phyloP scores from a whole-genome alignment of 2,888 invertebrate species.

The Ceriagrion tenellum region DNA sequence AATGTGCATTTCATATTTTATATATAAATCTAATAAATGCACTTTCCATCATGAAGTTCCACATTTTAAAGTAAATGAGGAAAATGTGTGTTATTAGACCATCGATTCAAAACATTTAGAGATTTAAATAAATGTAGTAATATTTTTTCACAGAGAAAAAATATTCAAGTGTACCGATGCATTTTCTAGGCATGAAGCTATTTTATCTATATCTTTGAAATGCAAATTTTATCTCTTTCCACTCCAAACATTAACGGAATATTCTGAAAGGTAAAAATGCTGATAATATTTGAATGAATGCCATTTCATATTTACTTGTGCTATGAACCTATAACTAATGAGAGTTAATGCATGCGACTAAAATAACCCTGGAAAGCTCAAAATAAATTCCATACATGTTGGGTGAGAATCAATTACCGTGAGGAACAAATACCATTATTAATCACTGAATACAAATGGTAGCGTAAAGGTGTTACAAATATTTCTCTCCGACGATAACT shows the following conservation, averaged over 20 bases:
- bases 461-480: too few relatives aligned
- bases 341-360: neutral
- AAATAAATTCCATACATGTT: neutral
- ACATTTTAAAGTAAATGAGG: neutral
- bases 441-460: neutral
- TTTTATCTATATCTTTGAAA: neutral
- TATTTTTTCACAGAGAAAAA: neutral
- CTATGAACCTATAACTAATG: neutral
- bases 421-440: neutral
- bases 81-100: neutral
- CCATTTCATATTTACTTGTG: neutral
- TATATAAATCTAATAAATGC: too few relatives aligned
- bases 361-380: neutral
- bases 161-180: neutral
- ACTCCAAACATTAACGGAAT: neutral
- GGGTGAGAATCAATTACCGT: neutral
- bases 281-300: neutral
- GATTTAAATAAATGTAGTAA: neutral
- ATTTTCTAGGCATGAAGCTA: neutral
- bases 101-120: too few relatives aligned
- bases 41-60: too few relatives aligned
- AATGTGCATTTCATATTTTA: neutral
- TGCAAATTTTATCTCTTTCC: neutral
- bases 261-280: neutral
- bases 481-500: too few relatives aligned